phyloP scores from a whole-genome alignment of 2,888 invertebrate species.

The Coelinius sp. region DNA sequence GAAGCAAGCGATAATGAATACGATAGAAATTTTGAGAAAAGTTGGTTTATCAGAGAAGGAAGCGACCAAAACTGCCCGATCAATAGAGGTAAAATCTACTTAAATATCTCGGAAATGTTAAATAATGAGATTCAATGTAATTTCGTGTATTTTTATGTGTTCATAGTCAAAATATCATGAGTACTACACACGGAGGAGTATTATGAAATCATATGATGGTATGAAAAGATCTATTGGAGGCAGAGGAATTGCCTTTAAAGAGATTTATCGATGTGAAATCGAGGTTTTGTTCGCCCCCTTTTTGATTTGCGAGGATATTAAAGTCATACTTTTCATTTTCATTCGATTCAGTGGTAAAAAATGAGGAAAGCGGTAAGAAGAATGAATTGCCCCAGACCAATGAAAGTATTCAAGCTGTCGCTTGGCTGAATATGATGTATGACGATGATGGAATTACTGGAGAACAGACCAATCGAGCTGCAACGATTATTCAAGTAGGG shows the following conservation, averaged over 20 bases:
- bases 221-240: background rate
- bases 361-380: slow-evolving; percentile 13
- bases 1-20: slow-evolving; percentile 60
- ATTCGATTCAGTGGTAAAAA: slow-evolving; percentile 34
- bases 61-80: slow-evolving; percentile 52
- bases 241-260: background rate
- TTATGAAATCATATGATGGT: slow-evolving; percentile 38
- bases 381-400: slow-evolving; percentile 42
- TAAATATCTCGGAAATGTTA: too few species aligned
- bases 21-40: slow-evolving; percentile 59
- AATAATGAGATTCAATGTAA: background rate
- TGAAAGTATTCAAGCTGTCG: slow-evolving; percentile 56
- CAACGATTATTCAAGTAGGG: slow-evolving; percentile 58
- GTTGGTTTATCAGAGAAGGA: slow-evolving; percentile 57
- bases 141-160: background rate
- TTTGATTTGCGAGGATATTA: slow-evolving; percentile 27
- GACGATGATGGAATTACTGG: slow-evolving; percentile 53
- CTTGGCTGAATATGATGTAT: slow-evolving; percentile 60
- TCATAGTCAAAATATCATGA: slow-evolving; percentile 57
- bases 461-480: slow-evolving; percentile 56
- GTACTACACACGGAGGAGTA: slow-evolving; percentile 56
- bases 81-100: slow-evolving; percentile 59
- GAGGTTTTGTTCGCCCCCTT: background rate
- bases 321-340: slow-evolving; percentile 27
- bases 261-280: slow-evolving; percentile 22